phyloP scores from a whole-genome alignment of 2,888 invertebrate genomes.

The Parnassius mnemosyne region DNA sequence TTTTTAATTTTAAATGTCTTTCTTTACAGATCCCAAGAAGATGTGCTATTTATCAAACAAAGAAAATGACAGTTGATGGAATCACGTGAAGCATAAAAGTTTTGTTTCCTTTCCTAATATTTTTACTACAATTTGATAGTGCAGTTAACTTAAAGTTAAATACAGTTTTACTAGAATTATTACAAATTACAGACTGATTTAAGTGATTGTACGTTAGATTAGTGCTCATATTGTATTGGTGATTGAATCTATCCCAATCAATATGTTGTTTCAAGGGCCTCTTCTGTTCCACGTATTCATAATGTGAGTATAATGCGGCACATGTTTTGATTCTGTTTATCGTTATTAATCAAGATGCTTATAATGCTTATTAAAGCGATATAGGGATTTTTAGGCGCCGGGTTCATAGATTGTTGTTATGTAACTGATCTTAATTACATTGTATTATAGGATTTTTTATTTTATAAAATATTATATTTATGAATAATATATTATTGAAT shows the following conservation, averaged over 20 bases:
- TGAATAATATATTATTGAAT: no score
- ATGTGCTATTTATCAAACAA: slow-evolving; percentile 30
- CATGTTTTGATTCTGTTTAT: slow-evolving; percentile 32
- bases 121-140: neutral
- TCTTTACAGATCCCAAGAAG: slow-evolving; percentile 48
- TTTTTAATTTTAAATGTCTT: slow-evolving; percentile 26
- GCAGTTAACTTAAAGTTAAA: neutral
- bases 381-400: neutral
- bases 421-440: no score
- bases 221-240: slow-evolving; percentile 10
- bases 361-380: slow-evolving; percentile 17
- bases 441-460: no score
- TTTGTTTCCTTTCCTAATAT: neutral
- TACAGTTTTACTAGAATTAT: slow-evolving; percentile 19
- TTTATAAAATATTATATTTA: no score
- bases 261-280: slow-evolving; percentile 53
- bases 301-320: slow-evolving; percentile 58
- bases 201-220: slow-evolving; percentile 19
- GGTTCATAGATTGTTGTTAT: neutral
- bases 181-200: slow-evolving; percentile 19
- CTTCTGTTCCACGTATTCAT: slow-evolving; percentile 54
- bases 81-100: slow-evolving; percentile 42
- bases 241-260: slow-evolving; percentile 32
- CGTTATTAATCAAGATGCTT: slow-evolving; percentile 25
- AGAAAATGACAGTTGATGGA: slow-evolving; percentile 50